A percentile compares a stretch with the other conserved stretches of the same genome.
Evolutionary conservation across 2,113 vertebrate species (phyloP).

Genomic region (Podiceps cristatus): DNA sequence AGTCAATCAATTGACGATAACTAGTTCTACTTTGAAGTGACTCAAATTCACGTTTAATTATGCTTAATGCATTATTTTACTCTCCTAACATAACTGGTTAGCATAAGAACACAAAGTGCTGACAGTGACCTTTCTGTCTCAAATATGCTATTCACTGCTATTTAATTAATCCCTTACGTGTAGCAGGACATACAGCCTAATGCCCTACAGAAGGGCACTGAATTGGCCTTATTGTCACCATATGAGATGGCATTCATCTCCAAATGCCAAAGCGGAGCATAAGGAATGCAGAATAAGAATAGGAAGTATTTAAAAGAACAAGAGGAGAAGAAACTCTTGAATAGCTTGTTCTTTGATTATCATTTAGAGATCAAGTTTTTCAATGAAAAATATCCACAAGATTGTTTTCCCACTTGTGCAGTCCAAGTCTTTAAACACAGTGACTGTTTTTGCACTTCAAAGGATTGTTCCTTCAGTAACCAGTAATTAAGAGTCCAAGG

Average conservation of each 20-base stretch:
- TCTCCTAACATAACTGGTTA: slow-evolving; percentile 38
- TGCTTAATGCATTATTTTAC: slow-evolving; percentile 43
- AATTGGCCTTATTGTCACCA: slow-evolving; percentile 50
- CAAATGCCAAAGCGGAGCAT: slow-evolving; percentile 27
- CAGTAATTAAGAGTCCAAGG: slow-evolving; percentile 47
- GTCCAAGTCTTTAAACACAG: neutral
- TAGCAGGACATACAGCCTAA: neutral
- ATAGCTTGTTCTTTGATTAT: slow-evolving; percentile 24
- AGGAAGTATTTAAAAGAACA: slow-evolving; percentile 26
- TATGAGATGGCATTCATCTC: slow-evolving; percentile 52
- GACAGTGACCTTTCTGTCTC: slow-evolving; percentile 44
- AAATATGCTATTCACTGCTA: slow-evolving; percentile 3
- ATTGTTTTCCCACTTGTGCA: slow-evolving; percentile 17
- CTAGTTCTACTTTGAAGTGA: slow-evolving; percentile 19
- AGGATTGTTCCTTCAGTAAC: neutral
- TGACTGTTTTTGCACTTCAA: slow-evolving; percentile 39
- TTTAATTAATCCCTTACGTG: slow-evolving; percentile 43
- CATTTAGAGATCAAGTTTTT: slow-evolving; percentile 41
- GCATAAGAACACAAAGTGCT: slow-evolving; percentile 27
- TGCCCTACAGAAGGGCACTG: slow-evolving; percentile 33
- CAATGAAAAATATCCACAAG: slow-evolving; percentile 12
- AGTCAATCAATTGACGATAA: slow-evolving; percentile 8
- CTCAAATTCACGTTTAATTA: slow-evolving; percentile 36
- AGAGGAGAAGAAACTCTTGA: slow-evolving; percentile 8
- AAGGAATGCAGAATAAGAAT: slow-evolving; percentile 38